phyloP scores from a whole-genome alignment of 2,888 invertebrate genomes.

The Leptopilina syphax region DNA sequence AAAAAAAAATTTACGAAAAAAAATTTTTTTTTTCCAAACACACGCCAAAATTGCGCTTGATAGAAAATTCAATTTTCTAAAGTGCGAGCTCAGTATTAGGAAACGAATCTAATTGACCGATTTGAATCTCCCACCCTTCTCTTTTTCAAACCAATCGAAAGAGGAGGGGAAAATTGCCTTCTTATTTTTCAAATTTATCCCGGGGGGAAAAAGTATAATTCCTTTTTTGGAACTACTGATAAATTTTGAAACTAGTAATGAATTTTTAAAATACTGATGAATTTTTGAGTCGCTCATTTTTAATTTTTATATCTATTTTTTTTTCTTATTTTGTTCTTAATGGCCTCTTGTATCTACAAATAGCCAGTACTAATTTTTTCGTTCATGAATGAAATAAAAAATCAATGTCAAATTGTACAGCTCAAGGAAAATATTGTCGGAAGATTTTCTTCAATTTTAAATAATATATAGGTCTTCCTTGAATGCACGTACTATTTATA shows the following conservation, averaged over 20 bases:
- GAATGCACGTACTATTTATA: constrained; percentile 3
- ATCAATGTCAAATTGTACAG: neutral
- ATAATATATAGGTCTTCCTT: constrained; percentile 4
- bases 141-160: neutral
- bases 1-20: neutral
- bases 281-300: too few species aligned
- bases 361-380: too few species aligned
- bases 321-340: too few species aligned
- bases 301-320: too few species aligned
- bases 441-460: neutral
- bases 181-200: too few species aligned
- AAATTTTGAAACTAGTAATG: too few species aligned
- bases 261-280: too few species aligned
- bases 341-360: too few species aligned
- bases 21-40: neutral
- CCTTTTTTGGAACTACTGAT: too few species aligned
- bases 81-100: constrained; percentile 48
- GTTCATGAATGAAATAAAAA: neutral
- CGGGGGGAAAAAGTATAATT: too few species aligned
- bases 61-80: constrained; percentile 54
- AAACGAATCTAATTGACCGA: constrained; percentile 51
- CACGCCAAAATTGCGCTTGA: constrained; percentile 22
- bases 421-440: constrained; percentile 11
- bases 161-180: too few species aligned
- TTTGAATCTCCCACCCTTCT: neutral